phyloP scores from a whole-genome alignment of 2,797 vertebrate genomes.

The Hippopotamyrus pictus region DNA sequence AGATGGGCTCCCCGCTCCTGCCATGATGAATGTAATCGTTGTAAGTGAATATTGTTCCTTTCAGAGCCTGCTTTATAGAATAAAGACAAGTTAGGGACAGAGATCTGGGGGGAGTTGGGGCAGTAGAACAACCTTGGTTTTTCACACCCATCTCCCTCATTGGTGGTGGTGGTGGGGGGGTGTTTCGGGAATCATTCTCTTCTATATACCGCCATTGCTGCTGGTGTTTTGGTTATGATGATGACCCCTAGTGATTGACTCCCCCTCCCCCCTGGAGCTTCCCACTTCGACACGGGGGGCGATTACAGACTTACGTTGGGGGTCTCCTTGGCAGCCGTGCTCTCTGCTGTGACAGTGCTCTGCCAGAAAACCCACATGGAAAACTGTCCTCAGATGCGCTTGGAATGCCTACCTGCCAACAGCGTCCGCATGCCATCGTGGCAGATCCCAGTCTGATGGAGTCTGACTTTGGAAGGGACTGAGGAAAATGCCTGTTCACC shows the following conservation, averaged over 20 bases:
- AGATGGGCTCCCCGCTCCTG: not conserved
- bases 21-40: slow-evolving; percentile 4
- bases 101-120: not conserved
- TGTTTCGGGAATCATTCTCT: not conserved
- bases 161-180: not conserved
- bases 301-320: not conserved
- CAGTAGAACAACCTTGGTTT: not conserved
- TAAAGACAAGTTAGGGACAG: not conserved
- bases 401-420: not conserved
- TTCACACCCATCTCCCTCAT: not conserved
- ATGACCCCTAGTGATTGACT: not conserved
- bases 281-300: not conserved
- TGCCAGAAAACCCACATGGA: not conserved
- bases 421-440: not conserved
- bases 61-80: not conserved
- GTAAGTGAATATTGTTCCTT: not conserved
- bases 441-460: not conserved
- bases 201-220: slow-evolving; percentile 2
- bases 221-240: not conserved
- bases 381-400: not conserved
- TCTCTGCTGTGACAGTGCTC: not conserved
- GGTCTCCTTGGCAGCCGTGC: not conserved
- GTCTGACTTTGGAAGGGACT: not conserved
- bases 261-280: not conserved
- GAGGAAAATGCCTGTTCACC: not conserved